These are phyloP conservation scores for Muscidifurax raptorellus DNA, from an alignment of 1,140 invertebrate species.

Conservation along the genomic window DNA sequence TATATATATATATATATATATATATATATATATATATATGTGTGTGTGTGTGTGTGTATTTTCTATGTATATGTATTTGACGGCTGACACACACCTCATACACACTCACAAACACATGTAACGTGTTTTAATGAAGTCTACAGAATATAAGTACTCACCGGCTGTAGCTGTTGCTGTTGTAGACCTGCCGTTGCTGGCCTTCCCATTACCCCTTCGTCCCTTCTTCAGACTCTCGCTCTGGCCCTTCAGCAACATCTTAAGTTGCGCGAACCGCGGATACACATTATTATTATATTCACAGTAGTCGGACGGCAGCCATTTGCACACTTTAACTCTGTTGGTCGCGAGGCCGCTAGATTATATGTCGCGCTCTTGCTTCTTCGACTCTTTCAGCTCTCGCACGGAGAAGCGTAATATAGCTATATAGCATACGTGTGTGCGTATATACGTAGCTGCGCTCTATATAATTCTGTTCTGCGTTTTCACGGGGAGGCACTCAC, in stretches of 20 bases:
- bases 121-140: neutral
- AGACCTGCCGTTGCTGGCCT: slow-evolving; percentile 48
- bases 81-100: too few relatives aligned
- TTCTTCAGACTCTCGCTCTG: slow-evolving; percentile 63
- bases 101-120: neutral
- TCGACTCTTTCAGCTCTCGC: neutral
- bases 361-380: slow-evolving; percentile 8
- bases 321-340: slow-evolving; percentile 61
- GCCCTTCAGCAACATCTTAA: slow-evolving; percentile 72
- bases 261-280: slow-evolving; percentile 59
- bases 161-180: slow-evolving; percentile 63
- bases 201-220: slow-evolving; percentile 69
- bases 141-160: slow-evolving; percentile 67
- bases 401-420: neutral
- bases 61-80: neutral
- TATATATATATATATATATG: neutral
- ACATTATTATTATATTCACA: slow-evolving; percentile 69
- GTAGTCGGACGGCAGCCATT: slow-evolving; percentile 68
- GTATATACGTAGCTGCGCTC: neutral
- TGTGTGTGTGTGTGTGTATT: neutral
- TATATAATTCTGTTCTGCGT: neutral
- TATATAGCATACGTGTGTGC: neutral
- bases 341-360: slow-evolving; percentile 14
- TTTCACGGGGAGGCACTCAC: neutral
- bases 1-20: neutral